Conservation (phyloP, 1,140 invertebrate species). For the Eueides isabella region DNA sequence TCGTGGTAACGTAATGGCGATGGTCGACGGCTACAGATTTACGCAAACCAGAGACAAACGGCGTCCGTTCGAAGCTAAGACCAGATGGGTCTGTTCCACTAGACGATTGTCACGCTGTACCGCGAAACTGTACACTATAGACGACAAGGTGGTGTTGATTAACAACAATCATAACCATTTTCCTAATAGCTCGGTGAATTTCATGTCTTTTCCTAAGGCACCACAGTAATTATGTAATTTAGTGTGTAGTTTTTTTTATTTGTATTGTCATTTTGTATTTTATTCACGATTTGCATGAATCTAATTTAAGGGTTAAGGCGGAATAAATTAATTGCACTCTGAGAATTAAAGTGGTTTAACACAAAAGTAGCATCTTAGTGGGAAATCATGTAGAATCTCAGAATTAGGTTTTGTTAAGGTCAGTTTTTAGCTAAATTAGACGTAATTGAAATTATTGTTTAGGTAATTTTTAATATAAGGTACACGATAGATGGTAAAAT, state of each 20-base stretch:
- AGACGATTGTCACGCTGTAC: constrained; percentile 7
- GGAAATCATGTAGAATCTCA: background rate
- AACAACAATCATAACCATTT: constrained; percentile 16
- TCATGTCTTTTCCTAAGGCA: background rate
- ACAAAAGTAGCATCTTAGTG: background rate
- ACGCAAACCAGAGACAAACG: background rate
- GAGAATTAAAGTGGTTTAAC: background rate
- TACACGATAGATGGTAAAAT: background rate
- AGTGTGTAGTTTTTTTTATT: background rate
- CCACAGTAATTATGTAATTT: background rate
- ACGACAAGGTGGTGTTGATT: constrained; percentile 13
- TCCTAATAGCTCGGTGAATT: background rate
- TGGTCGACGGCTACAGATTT: background rate
- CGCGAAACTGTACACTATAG: constrained; percentile 19
- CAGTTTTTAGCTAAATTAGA: background rate
- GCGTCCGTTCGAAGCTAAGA: background rate
- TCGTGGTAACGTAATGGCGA: background rate
- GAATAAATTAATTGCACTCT: background rate
- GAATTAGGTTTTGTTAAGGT: background rate
- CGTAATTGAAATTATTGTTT: background rate
- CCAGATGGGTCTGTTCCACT: constrained; percentile 19
- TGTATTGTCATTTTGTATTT: background rate
- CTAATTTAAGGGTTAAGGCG: background rate
- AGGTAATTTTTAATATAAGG: background rate
- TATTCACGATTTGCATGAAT: background rate